These are phyloP conservation scores for Chamaea fasciata DNA, from an alignment of 2,113 vertebrate species.

Conservation along the genomic window DNA sequence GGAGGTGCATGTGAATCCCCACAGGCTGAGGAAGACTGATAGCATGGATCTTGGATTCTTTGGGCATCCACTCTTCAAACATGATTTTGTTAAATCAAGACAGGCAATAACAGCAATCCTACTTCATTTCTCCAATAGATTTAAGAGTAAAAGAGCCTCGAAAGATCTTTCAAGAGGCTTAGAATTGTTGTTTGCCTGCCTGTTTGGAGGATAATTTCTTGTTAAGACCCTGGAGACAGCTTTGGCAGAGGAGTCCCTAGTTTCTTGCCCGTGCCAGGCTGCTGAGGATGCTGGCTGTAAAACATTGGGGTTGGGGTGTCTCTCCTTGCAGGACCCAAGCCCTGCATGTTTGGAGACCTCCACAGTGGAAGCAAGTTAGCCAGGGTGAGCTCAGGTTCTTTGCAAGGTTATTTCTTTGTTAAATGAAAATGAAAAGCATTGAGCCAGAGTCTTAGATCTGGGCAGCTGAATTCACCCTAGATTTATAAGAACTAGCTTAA, in stretches of 20 bases:
- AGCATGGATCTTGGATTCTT: background rate
- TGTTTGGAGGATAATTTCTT: background rate
- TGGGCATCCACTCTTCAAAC: rapidly evolving
- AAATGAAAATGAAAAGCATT: background rate
- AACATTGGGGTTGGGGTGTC: rapidly evolving
- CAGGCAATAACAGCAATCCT: background rate
- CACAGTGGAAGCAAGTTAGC: background rate
- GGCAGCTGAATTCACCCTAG: background rate
- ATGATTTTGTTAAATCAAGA: background rate
- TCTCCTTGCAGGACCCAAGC: background rate
- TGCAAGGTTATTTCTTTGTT: background rate
- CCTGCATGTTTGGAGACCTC: background rate
- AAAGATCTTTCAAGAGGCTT: background rate
- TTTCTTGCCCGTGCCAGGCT: background rate
- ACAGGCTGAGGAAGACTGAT: background rate
- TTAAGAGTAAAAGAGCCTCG: background rate
- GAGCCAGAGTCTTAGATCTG: background rate
- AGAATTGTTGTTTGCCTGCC: background rate
- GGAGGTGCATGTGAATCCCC: background rate
- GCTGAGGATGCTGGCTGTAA: background rate
- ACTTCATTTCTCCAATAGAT: background rate
- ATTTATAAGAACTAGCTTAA: background rate
- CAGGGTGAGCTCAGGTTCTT: background rate
- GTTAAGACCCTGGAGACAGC: background rate
- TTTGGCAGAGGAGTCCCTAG: background rate